These are phyloP conservation scores for Neria commutata DNA, from an alignment of 2,888 invertebrate species.

Conservation along the genomic window DNA sequence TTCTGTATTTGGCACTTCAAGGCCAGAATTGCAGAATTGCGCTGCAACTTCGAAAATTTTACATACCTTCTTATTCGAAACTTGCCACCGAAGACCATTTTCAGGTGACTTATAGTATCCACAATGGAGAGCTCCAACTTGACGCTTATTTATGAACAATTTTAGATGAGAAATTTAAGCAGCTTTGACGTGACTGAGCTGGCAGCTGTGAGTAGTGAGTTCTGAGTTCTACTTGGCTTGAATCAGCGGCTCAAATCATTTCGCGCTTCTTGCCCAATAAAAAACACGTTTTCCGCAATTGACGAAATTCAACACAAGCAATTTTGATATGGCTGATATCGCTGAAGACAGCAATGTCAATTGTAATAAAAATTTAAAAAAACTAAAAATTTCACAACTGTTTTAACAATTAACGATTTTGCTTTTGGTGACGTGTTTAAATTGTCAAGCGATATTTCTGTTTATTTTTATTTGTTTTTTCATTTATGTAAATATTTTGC, in stretches of 20 bases:
- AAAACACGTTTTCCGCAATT: neutral
- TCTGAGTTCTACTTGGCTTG: too few species aligned
- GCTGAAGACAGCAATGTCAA: neutral
- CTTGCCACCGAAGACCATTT: constrained; percentile 63
- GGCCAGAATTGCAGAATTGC: too few species aligned
- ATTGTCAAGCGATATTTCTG: constrained; percentile 23
- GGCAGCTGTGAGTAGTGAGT: too few species aligned
- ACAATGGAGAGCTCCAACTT: constrained; percentile 54
- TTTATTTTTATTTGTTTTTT: constrained; percentile 10
- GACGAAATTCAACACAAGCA: too few species aligned
- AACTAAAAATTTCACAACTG: too few species aligned
- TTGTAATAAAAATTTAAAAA: neutral
- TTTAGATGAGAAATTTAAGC: neutral
- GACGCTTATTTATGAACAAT: constrained; percentile 26
- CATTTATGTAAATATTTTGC: constrained; percentile 13
- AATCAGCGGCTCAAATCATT: constrained; percentile 4
- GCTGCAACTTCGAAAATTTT: too few species aligned
- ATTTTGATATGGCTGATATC: neutral
- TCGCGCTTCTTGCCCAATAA: neutral
- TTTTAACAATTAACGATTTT: too few species aligned
- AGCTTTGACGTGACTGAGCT: neutral
- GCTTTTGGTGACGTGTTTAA: too few species aligned
- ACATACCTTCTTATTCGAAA: constrained; percentile 63
- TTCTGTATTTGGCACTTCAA: too few species aligned
- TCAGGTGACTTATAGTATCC: constrained; percentile 54